These are phyloP conservation scores for Aphelenchoides avenae DNA, from an alignment of 1,140 invertebrate species.

Conservation along the genomic window DNA sequence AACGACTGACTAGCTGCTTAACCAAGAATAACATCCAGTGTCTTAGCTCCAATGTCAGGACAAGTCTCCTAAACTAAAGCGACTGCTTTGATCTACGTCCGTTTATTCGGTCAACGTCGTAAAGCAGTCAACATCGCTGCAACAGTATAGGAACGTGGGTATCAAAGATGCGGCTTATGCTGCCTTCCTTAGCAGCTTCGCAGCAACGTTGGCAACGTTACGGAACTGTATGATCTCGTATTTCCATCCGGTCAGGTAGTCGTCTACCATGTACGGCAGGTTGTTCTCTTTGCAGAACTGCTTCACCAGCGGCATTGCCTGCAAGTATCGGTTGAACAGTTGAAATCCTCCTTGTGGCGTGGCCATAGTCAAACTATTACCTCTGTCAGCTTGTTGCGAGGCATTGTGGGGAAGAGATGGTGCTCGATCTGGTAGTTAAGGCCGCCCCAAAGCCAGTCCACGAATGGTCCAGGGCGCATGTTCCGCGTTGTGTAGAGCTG, in stretches of 20 bases:
- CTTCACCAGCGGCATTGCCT: slow-evolving; percentile 58
- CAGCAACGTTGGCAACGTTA: slow-evolving; percentile 49
- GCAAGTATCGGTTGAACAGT: slow-evolving; percentile 5
- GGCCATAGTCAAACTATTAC: slow-evolving; percentile 31
- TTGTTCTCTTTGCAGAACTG: slow-evolving; percentile 55
- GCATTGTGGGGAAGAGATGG: slow-evolving; percentile 59
- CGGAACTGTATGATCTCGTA: slow-evolving; percentile 48
- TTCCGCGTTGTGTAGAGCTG: slow-evolving; percentile 59
- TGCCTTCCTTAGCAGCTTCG: no score
- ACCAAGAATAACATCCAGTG: no score
- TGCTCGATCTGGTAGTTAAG: slow-evolving; percentile 61
- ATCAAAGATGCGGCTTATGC: no score
- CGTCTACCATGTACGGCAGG: slow-evolving; percentile 58
- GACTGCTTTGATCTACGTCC: no score
- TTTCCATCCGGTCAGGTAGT: slow-evolving; percentile 54
- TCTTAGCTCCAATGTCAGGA: no score
- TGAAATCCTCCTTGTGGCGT: no score
- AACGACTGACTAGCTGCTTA: no score
- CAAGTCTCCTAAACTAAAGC: no score
- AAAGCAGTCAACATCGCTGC: no score
- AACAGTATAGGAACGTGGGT: no score
- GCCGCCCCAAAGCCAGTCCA: slow-evolving; percentile 60
- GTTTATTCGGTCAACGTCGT: no score
- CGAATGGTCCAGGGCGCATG: slow-evolving; percentile 54
- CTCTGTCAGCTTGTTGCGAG: slow-evolving; percentile 50